phyloP scores from a whole-genome alignment of 2,888 invertebrate genomes.

The Drosophila subquinaria region DNA sequence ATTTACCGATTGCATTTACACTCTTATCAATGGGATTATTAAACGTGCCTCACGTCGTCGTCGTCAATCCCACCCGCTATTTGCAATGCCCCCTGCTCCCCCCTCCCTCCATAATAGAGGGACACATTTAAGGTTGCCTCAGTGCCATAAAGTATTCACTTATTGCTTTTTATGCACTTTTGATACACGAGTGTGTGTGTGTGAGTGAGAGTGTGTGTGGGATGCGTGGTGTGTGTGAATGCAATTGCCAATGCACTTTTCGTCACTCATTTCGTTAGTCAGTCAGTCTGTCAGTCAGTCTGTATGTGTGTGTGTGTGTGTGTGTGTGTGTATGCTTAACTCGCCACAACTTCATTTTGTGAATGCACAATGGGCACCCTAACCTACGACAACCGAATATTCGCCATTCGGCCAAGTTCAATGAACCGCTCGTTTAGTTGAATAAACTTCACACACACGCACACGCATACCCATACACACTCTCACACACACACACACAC shows the following conservation, averaged over 20 bases:
- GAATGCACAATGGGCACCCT: constrained; percentile 78
- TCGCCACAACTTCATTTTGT: constrained; percentile 79
- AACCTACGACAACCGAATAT: constrained; percentile 83
- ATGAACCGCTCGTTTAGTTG: constrained; percentile 82
- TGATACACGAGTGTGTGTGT: constrained; percentile 51
- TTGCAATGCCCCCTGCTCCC: neutral
- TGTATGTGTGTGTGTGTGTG: constrained; percentile 13
- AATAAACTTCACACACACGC: constrained; percentile 73
- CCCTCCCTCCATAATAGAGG: constrained; percentile 16
- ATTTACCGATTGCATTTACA: constrained; percentile 56
- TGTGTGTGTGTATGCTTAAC: constrained; percentile 57
- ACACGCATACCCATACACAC: constrained; percentile 27
- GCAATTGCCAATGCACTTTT: constrained; percentile 72
- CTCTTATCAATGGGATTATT: constrained; percentile 65
- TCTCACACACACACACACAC: constrained; percentile 26
- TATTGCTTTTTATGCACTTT: constrained; percentile 78
- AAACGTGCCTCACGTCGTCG: constrained; percentile 18
- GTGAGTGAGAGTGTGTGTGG: constrained; percentile 20
- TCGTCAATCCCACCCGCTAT: neutral
- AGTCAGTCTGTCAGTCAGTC: constrained; percentile 42
- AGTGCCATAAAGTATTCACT: constrained; percentile 70
- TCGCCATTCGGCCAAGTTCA: constrained; percentile 83
- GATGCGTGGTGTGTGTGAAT: constrained; percentile 49
- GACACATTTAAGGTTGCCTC: constrained; percentile 67
- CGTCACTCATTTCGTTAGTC: constrained; percentile 66